These are phyloP conservation scores for Hydropsyche betteni DNA, from an alignment of 2,888 invertebrate species.

Conservation along the genomic window DNA sequence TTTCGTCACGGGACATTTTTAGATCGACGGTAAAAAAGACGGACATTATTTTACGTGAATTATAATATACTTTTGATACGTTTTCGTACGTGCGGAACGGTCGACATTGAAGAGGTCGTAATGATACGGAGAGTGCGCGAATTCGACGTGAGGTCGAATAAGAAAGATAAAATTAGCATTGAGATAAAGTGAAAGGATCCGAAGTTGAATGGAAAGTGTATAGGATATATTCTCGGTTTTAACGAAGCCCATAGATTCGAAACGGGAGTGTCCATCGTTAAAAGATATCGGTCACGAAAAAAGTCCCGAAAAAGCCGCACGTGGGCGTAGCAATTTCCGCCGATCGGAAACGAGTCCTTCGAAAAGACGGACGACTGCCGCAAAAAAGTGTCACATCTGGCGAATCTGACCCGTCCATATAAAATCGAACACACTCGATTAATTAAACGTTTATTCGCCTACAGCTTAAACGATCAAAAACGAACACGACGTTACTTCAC, in stretches of 20 bases:
- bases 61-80: not conserved
- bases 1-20: slow-evolving; percentile 20
- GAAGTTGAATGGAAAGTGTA: not conserved
- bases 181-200: slow-evolving; percentile 10
- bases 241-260: not conserved
- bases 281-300: too few species aligned
- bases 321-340: not conserved
- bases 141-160: not conserved
- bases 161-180: slow-evolving; percentile 4
- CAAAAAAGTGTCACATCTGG: not conserved
- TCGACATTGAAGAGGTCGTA: slow-evolving; percentile 1
- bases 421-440: not conserved
- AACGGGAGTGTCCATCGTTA: not conserved
- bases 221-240: not conserved
- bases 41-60: not conserved
- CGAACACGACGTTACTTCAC: too few species aligned
- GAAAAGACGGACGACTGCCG: not conserved
- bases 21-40: slow-evolving; percentile 6
- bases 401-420: not conserved
- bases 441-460: not conserved
- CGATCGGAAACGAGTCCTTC: not conserved
- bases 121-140: not conserved
- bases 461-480: too few species aligned
- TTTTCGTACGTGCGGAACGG: not conserved
- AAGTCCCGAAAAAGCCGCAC: not conserved